Conservation (phyloP, 2,888 invertebrate genomes). For the Pseudococcus jackbeardsleyi region DNA sequence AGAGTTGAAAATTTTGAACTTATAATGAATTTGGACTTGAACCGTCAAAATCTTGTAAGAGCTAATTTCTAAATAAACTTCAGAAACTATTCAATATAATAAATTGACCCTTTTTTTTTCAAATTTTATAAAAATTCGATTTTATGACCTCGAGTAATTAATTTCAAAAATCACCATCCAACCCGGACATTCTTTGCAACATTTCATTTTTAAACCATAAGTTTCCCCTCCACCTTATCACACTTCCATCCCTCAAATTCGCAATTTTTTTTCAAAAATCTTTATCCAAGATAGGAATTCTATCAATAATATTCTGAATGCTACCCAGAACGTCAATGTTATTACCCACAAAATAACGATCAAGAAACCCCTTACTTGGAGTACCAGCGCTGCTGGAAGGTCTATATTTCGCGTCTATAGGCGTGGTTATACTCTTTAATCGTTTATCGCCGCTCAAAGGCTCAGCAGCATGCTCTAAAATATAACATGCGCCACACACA, state of each 20-base stretch:
- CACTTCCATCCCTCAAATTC: background rate
- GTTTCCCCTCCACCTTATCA: too few species aligned
- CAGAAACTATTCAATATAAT: too few species aligned
- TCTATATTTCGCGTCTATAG: slow-evolving; percentile 38
- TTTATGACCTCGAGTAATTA: too few species aligned
- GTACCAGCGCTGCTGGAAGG: slow-evolving; percentile 44
- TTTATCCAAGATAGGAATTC: background rate
- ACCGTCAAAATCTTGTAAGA: too few species aligned
- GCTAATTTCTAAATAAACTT: too few species aligned
- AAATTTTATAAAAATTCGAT: too few species aligned
- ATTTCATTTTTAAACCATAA: background rate
- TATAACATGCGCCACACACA: slow-evolving; percentile 49
- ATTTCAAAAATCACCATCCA: too few species aligned
- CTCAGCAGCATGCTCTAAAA: slow-evolving; percentile 58
- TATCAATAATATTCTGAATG: background rate
- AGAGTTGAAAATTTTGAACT: too few species aligned
- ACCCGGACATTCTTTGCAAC: background rate
- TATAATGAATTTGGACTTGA: too few species aligned
- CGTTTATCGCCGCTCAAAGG: slow-evolving; percentile 54
- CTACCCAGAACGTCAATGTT: slow-evolving; percentile 22
- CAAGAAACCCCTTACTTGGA: slow-evolving; percentile 55
- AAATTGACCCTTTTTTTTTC: too few species aligned
- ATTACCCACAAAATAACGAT: background rate
- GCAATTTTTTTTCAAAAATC: background rate
- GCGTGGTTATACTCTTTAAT: background rate